A percentile compares a stretch with the other conserved stretches of the same genome.
phyloP scores from a whole-genome alignment of 2,888 invertebrate genomes.

The Pterobdella sp. region DNA sequence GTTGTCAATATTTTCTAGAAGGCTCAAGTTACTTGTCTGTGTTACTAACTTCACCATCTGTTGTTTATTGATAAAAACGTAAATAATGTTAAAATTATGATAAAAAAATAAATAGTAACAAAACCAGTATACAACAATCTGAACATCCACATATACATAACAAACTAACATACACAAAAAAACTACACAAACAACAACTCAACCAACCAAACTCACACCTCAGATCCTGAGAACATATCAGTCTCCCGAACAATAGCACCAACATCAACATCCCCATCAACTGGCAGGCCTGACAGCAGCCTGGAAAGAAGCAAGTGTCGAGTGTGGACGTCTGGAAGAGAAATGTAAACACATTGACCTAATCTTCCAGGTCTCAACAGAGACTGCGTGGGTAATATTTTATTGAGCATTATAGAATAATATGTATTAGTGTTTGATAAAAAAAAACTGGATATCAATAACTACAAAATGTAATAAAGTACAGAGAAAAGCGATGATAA shows the following conservation, averaged over 20 bases:
- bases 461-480: too few species aligned
- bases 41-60: not conserved
- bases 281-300: conserved; percentile 68
- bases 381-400: conserved; percentile 64
- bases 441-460: too few species aligned
- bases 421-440: too few species aligned
- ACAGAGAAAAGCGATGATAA: too few species aligned
- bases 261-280: conserved; percentile 56
- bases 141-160: too few species aligned
- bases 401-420: too few species aligned
- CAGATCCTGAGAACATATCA: conserved; percentile 84
- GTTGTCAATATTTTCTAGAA: not conserved
- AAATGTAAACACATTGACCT: conserved; percentile 84
- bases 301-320: conserved; percentile 73
- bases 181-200: not conserved
- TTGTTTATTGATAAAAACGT: not conserved
- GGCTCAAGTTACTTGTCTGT: not conserved
- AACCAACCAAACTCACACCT: conserved; percentile 49
- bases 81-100: not conserved
- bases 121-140: too few species aligned
- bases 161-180: too few species aligned
- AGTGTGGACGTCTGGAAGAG: conserved; percentile 73
- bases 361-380: conserved; percentile 81
- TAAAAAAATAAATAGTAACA: too few species aligned
- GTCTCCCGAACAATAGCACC: conserved; percentile 64